Conservation (phyloP, 1,140 invertebrate species). For the Lasaia peninsularis region DNA sequence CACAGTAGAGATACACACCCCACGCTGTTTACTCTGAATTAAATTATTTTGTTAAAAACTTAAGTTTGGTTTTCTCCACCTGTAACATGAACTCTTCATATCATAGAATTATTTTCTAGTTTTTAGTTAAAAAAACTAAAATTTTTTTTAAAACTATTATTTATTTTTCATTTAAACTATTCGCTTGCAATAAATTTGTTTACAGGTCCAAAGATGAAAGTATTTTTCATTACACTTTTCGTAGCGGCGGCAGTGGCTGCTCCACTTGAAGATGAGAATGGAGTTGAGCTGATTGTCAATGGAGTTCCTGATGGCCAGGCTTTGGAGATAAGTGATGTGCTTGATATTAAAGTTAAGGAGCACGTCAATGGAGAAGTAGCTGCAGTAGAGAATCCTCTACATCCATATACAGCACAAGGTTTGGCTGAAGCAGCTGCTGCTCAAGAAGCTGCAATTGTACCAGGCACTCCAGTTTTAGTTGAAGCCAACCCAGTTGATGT, state of each 20-base stretch:
- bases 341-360: slow-evolving; percentile 41
- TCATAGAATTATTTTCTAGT: too few species aligned
- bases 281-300: slow-evolving; percentile 46
- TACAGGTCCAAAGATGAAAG: slow-evolving; percentile 38
- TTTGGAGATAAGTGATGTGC: slow-evolving; percentile 38
- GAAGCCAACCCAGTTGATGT: background rate
- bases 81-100: too few species aligned
- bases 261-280: slow-evolving; percentile 26
- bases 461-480: background rate
- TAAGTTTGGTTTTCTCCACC: too few species aligned
- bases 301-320: slow-evolving; percentile 38
- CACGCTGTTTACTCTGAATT: too few species aligned
- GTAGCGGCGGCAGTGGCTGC: slow-evolving; percentile 37
- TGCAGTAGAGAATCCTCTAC: slow-evolving; percentile 29
- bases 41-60: too few species aligned
- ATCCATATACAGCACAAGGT: slow-evolving; percentile 38
- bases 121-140: too few species aligned
- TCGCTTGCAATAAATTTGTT: too few species aligned
- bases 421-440: slow-evolving; percentile 39
- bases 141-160: too few species aligned
- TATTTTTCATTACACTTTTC: slow-evolving; percentile 43
- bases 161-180: background rate
- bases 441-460: slow-evolving; percentile 19
- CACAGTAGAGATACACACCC: too few species aligned
- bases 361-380: slow-evolving; percentile 32